Evolutionary conservation across 2,797 vertebrate species (phyloP), one percentile per base, ranked within the genome.

Genomic region (Diglossa cyanea): DNA sequence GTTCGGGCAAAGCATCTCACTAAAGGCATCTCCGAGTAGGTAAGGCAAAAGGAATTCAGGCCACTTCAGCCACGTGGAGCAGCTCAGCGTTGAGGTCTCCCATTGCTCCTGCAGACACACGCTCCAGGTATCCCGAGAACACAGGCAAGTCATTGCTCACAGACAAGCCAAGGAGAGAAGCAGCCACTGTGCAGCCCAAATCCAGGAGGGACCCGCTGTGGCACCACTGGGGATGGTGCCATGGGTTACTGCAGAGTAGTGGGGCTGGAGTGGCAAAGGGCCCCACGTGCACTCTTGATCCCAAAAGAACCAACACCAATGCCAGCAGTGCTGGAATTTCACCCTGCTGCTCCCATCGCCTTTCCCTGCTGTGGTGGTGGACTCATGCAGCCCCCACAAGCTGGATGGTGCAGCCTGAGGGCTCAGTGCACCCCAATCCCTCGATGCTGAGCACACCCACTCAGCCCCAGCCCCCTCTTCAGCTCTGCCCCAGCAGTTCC

Each of bases 21-120:
- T 98, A 98, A 99, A 99, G 98, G 99, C 99, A 99, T 98, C 98
- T 98, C 98, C 98, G 97, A 99, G 98, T 98, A 98, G 97, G 98
- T 99, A 99, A 99, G 99, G 99, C 99, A 99, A 98, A 94, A 98
- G 98, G 98, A 98, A 98, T 81, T 88, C 81, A 97, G 83, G 82
- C 93, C 91, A 76, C 87, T 40, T 65, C 6, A 19, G 78, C 60
- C 65, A 23, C 13, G 6, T 47, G 51, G 45, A 45, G 66, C n/a
- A 8, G 53, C 26, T 78, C 23, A 23, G 74, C 14, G 3, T n/a
- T 13, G 55, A 58, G 65, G 62, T 20, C 18, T 71, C 92, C 72
- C 12, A 1, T 4, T 9, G 48, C 23, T 67, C 93, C 94, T 86
- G 3, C n/a, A 40, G 47, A 37, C 35, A 20, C 12, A 4, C 0